A percentile compares a stretch with the other conserved stretches of the same genome.
These are phyloP conservation scores for Ophioninae sp. DNA, from an alignment of 2,888 invertebrate genomes.

Conservation along the genomic window DNA sequence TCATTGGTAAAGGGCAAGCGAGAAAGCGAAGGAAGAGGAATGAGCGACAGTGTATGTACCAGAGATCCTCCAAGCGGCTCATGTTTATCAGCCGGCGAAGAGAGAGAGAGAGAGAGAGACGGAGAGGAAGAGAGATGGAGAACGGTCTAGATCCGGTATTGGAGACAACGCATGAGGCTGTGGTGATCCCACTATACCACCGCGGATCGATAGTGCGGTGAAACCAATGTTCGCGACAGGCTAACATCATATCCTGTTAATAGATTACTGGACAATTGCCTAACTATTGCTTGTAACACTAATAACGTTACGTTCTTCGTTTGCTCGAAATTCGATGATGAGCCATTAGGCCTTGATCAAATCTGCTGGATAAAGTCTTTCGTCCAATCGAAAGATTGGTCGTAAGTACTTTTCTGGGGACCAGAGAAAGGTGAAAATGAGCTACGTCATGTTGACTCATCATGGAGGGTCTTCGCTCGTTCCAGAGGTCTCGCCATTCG, in stretches of 20 bases:
- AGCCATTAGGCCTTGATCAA: background rate
- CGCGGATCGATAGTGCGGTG: conserved; percentile 59
- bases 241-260: conserved; percentile 45
- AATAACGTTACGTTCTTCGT: conserved; percentile 14
- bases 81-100: conserved; percentile 25
- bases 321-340: background rate
- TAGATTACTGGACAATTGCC: conserved; percentile 39
- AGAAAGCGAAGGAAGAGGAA: conserved; percentile 20
- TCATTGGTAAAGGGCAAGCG: conserved; percentile 43
- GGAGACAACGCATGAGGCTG: conserved; percentile 36
- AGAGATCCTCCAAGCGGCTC: conserved; percentile 39
- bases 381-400: background rate
- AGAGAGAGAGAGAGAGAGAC: conserved; percentile 23
- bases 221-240: conserved; percentile 58
- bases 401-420: background rate
- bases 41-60: conserved; percentile 44
- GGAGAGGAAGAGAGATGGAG: background rate
- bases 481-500: background rate
- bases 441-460: conserved; percentile 9
- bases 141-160: conserved; percentile 33
- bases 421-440: background rate
- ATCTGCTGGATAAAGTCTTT: background rate
- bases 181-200: conserved; percentile 31
- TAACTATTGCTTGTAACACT: conserved; percentile 14
- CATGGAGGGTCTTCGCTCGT: background rate